phyloP scores from a whole-genome alignment of 2,797 vertebrate species.

The Enteromius afrohamiltoni region DNA sequence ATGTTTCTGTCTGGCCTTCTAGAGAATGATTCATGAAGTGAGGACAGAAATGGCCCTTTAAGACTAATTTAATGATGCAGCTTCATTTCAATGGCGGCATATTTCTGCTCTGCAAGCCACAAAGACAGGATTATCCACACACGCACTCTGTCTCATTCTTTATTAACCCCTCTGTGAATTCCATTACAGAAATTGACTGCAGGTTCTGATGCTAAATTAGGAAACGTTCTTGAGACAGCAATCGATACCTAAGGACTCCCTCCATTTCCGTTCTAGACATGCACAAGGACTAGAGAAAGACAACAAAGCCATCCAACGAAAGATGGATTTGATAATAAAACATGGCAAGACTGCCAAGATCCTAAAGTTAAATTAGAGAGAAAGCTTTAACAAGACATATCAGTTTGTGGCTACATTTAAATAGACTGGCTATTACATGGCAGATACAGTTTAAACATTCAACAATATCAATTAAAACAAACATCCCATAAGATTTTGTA shows the following conservation, averaged over 20 bases:
- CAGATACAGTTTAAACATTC: neutral
- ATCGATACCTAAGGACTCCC: constrained; percentile 54
- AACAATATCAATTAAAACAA: neutral
- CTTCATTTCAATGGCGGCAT: constrained; percentile 51
- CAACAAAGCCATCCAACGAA: constrained; percentile 51
- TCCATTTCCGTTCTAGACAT: constrained; percentile 42
- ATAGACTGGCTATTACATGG: neutral
- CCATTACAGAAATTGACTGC: constrained; percentile 52
- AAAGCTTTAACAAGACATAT: constrained; percentile 43
- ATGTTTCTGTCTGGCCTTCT: constrained; percentile 14
- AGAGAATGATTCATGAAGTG: constrained; percentile 31
- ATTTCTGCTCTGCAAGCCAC: constrained; percentile 47
- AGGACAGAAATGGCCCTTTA: constrained; percentile 38
- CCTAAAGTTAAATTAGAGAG: constrained; percentile 52
- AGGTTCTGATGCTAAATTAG: constrained; percentile 45
- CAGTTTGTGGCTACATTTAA: neutral
- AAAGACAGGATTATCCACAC: constrained; percentile 53
- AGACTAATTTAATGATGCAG: constrained; percentile 47
- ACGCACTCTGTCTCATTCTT: constrained; percentile 32
- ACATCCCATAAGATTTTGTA: neutral
- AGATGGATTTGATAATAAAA: constrained; percentile 62
- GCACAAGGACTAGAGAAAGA: constrained; percentile 33
- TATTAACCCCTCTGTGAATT: constrained; percentile 58
- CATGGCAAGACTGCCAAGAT: constrained; percentile 40
- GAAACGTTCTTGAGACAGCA: constrained; percentile 47